phyloP scores from a whole-genome alignment of 2,888 invertebrate genomes.

The Timandra comae region DNA sequence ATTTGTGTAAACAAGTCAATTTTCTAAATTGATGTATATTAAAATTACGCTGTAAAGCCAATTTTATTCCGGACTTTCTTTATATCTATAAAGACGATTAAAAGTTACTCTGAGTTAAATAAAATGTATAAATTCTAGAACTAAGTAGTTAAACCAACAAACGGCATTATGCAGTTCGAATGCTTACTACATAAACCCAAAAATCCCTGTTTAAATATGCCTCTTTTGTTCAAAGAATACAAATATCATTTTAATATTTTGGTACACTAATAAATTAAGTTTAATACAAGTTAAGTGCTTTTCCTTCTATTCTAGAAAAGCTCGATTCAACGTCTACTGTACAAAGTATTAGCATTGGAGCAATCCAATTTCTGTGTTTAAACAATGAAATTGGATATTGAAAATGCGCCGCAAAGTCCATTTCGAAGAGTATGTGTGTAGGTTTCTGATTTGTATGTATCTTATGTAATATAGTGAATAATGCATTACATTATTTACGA shows the following conservation, averaged over 20 bases:
- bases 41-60: too few species aligned
- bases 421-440: conserved; percentile 32
- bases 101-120: too few species aligned
- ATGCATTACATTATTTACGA: conserved; percentile 57
- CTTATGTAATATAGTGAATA: conserved; percentile 30
- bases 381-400: conserved; percentile 60
- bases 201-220: too few species aligned
- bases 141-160: too few species aligned
- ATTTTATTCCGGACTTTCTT: too few species aligned
- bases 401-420: conserved; percentile 49
- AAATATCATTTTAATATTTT: not conserved
- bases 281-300: conserved; percentile 18
- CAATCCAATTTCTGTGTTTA: conserved; percentile 63
- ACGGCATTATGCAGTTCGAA: too few species aligned
- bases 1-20: too few species aligned
- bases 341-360: conserved; percentile 33
- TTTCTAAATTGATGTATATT: too few species aligned
- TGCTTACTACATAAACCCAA: too few species aligned
- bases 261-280: conserved; percentile 3
- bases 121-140: too few species aligned
- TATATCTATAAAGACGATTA: too few species aligned
- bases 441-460: conserved; percentile 29
- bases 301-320: conserved; percentile 22
- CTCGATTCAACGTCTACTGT: conserved; percentile 32
- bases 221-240: not conserved